Conservation (phyloP, 2,888 invertebrate species). For the Heliconius aoede region DNA sequence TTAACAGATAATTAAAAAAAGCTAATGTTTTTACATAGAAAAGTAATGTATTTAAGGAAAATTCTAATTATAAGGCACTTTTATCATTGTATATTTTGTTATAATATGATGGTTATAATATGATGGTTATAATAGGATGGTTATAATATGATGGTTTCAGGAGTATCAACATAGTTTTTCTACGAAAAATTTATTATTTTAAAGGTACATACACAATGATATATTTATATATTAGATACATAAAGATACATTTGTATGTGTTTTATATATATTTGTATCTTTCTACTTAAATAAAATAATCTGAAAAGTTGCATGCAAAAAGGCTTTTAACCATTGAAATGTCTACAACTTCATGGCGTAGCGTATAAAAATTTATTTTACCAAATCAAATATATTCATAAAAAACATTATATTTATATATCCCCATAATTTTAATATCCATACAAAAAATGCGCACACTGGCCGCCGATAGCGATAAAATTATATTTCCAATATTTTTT, state of each 20-base stretch:
- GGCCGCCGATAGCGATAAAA: background rate
- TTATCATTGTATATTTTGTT: background rate
- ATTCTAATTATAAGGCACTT: background rate
- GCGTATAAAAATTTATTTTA: no score
- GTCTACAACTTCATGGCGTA: no score
- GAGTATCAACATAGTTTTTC: no score
- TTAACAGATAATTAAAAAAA: background rate
- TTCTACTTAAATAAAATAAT: no score
- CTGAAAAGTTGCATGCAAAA: no score
- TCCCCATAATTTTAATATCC: background rate
- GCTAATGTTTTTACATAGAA: background rate
- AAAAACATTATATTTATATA: background rate
- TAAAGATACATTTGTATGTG: no score
- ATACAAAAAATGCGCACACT: background rate
- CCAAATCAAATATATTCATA: background rate
- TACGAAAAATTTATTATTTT: no score
- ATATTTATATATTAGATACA: no score
- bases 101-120: background rate
- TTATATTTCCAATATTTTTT: conserved; percentile 18
- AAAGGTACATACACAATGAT: no score
- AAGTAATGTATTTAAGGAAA: conserved; percentile 9
- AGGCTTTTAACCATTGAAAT: no score
- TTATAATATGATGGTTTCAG: background rate
- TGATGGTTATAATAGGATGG: no score
- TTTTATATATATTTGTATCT: no score